A percentile compares a stretch with the other conserved stretches of the same genome.
Conservation (phyloP, 2,888 invertebrate genomes). For the Drosophila tanythrix region DNA sequence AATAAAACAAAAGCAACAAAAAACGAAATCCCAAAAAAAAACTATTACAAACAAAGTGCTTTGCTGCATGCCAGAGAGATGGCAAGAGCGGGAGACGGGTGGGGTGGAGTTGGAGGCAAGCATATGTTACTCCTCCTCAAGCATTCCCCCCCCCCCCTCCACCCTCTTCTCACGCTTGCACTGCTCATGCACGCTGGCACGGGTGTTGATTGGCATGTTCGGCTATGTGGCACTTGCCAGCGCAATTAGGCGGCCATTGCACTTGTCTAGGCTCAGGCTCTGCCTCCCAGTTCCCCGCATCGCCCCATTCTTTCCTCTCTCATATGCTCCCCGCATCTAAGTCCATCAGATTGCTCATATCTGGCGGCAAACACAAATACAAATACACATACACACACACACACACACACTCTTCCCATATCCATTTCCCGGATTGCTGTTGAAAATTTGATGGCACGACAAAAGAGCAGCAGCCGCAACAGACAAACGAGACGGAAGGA, state of each 20-base stretch:
- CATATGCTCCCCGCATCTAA: background rate
- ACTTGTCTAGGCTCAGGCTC: slow-evolving; percentile 52
- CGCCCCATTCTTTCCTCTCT: background rate
- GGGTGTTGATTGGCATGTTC: slow-evolving; percentile 77
- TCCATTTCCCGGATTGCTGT: slow-evolving; percentile 42
- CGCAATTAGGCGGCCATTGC: slow-evolving; percentile 79
- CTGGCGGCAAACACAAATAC: slow-evolving; percentile 1
- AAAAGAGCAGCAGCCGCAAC: slow-evolving; percentile 56
- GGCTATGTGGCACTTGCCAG: slow-evolving; percentile 71
- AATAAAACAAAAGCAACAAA: slow-evolving; percentile 65
- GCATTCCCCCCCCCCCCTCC: background rate
- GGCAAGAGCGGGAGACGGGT: background rate
- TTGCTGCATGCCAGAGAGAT: slow-evolving; percentile 27
- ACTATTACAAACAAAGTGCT: slow-evolving; percentile 63
- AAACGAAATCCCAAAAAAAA: slow-evolving; percentile 31
- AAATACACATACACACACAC: background rate
- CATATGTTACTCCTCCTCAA: slow-evolving; percentile 11
- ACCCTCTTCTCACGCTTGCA: background rate
- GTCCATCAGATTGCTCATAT: slow-evolving; percentile 9
- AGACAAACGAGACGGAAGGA: slow-evolving; percentile 19
- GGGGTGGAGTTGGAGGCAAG: background rate
- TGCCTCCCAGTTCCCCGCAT: background rate
- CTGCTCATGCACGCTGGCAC: slow-evolving; percentile 28
- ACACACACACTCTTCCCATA: slow-evolving; percentile 16
- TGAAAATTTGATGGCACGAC: slow-evolving; percentile 66